Conservation (phyloP, 2,113 vertebrate genomes). For the Synodontis membranacea region DNA sequence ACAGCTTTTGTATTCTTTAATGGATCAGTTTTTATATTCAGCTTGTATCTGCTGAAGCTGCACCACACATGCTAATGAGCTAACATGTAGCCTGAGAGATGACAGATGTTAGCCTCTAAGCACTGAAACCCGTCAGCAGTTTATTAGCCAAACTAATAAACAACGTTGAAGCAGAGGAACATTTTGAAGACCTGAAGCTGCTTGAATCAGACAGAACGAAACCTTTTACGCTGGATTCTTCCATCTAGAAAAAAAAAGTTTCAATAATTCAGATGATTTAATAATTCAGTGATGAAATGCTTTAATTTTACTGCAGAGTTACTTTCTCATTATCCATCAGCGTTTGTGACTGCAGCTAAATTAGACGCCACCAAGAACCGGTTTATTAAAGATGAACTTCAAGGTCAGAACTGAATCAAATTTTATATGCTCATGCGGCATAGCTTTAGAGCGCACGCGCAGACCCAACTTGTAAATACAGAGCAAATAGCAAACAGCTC, state of each 20-base stretch:
- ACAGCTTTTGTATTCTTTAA: background rate
- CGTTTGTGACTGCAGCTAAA: background rate
- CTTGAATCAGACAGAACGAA: background rate
- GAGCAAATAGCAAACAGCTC: background rate
- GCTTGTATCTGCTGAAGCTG: background rate
- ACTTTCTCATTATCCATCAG: slow-evolving; percentile 28
- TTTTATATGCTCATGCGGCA: background rate
- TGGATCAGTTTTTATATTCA: background rate
- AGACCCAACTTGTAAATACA: slow-evolving; percentile 7
- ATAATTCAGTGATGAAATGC: slow-evolving; percentile 33
- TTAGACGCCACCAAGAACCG: background rate
- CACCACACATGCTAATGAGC: background rate
- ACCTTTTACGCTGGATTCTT: background rate
- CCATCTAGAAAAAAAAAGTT: slow-evolving; percentile 5
- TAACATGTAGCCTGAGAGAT: background rate
- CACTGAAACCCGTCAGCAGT: background rate
- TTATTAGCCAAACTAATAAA: background rate
- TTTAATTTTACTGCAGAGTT: slow-evolving; percentile 21
- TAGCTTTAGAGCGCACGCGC: background rate
- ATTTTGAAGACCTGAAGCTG: too few relatives aligned
- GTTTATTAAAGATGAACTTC: slow-evolving; percentile 21
- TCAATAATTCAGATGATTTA: slow-evolving; percentile 18
- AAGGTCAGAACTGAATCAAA: background rate
- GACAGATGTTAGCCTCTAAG: slow-evolving; percentile 28
- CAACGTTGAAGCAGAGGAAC: background rate